phyloP scores from a whole-genome alignment of 1,140 invertebrate genomes.

The Hycleus phaleratus region DNA sequence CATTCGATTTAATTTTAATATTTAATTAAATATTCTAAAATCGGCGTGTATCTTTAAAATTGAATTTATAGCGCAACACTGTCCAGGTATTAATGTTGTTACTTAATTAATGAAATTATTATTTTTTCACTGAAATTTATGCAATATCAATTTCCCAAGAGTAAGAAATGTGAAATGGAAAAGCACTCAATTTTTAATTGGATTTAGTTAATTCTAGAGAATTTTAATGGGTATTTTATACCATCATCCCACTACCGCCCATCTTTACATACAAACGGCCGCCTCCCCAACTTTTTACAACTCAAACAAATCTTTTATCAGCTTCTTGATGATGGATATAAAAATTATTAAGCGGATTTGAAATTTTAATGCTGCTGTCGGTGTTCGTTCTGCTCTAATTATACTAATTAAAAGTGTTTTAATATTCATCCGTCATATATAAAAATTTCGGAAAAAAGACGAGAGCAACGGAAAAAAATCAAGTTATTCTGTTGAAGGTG shows the following conservation, averaged over 20 bases:
- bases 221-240: slow-evolving; percentile 44
- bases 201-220: slow-evolving; percentile 41
- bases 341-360: slow-evolving; percentile 30
- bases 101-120: slow-evolving; percentile 35
- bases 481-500: no score
- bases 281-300: slow-evolving; percentile 26
- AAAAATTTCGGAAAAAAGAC: no score
- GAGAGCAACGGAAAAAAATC: no score
- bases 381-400: slow-evolving; percentile 17
- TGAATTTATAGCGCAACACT: slow-evolving; percentile 18
- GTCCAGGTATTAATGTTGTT: slow-evolving; percentile 16
- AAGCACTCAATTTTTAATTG: slow-evolving; percentile 45
- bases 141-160: slow-evolving; percentile 16
- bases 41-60: slow-evolving; percentile 9
- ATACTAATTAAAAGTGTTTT: slow-evolving; percentile 23
- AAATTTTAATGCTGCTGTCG: slow-evolving; percentile 30
- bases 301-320: slow-evolving; percentile 33
- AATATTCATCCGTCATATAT: slow-evolving; percentile 7
- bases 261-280: no score
- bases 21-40: slow-evolving; percentile 1
- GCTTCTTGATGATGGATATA: slow-evolving; percentile 26
- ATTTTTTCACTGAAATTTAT: slow-evolving; percentile 24
- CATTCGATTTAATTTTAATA: slow-evolving; percentile 14
- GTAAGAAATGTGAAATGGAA: slow-evolving; percentile 35
- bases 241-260: slow-evolving; percentile 27